Conservation (phyloP, 2,888 invertebrate species). For the Synanthedon andrenaeformis region DNA sequence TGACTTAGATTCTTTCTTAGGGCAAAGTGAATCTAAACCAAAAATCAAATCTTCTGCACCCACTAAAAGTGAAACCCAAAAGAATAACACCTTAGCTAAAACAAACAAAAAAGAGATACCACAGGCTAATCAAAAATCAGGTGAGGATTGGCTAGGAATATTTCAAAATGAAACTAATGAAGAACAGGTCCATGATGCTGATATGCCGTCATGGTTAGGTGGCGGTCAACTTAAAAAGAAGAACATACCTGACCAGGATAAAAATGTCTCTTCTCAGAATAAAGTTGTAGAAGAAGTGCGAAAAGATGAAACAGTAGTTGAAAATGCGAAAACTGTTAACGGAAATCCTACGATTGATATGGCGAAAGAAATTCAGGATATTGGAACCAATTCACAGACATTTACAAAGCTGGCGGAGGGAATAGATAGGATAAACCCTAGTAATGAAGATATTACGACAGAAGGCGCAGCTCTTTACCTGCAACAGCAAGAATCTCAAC, state of each 20-base stretch:
- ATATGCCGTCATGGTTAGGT: constrained; percentile 55
- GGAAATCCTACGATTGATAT: neutral
- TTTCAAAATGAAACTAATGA: constrained; percentile 41
- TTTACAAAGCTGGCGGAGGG: constrained; percentile 4
- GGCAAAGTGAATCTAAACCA: constrained; percentile 34
- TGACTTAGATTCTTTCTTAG: constrained; percentile 43
- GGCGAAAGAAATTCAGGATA: neutral
- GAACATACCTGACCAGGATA: constrained; percentile 8
- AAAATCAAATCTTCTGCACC: constrained; percentile 22
- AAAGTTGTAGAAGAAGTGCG: constrained; percentile 4
- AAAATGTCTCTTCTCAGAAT: neutral
- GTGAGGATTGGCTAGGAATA: constrained; percentile 59
- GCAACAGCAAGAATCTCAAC: constrained; percentile 73
- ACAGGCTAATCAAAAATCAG: constrained; percentile 31
- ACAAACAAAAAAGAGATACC: constrained; percentile 22
- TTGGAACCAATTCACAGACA: neutral
- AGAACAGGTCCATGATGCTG: constrained; percentile 27
- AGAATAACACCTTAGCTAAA: constrained; percentile 9
- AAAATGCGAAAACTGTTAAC: too few species aligned
- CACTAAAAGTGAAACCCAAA: constrained; percentile 10
- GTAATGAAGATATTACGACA: constrained; percentile 53
- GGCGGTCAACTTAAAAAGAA: constrained; percentile 38
- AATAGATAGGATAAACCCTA: constrained; percentile 20
- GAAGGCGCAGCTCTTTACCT: constrained; percentile 69
- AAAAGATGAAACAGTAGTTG: constrained; percentile 4